Base-by-base conservation (phyloP, 2,113 vertebrate species). In the Cebidichthys violaceus region DNA sequence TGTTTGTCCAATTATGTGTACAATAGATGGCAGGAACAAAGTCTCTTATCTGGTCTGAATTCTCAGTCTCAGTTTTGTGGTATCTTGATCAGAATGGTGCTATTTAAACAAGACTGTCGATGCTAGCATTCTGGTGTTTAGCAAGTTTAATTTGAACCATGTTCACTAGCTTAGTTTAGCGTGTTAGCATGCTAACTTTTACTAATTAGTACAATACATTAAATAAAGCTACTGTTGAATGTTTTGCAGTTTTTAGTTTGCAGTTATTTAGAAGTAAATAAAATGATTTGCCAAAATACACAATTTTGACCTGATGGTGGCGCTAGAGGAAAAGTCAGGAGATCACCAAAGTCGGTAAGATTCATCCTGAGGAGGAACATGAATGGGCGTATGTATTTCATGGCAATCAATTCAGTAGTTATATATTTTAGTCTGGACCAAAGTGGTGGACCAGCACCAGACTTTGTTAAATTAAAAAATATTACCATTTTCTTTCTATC, bases 391-490 rank as follows among this genome's bases (percentile, higher is more conserved):
- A 31, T 9, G 29, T 14, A 66, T 66, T 9, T 29, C 6, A 54
- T 6, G 5, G 22, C 7, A 43, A n/a, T 41, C 4, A 6, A 11
- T 17, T 41, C 2, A 33, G 2, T 41, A 57, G 50, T 55, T 39
- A 50, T 15, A 37, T 70, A 39, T 69, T 78, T 43, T 0, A 55
- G 45, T 43, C 18, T 31, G 17, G 29, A 60, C 22, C 13, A 52
- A 37, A 7, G 33, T 27, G 33, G 14, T 55, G 6, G 17, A 52
- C 20, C 4, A 37, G 20, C 69, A 9, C 24, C 8, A 35, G 45
- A 22, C 52, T 33, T 72, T 60, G 14, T 55, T 55, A 67, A 31
- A 67, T 77, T 31, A 20, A 59, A 18, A 50, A 61, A 67, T 43
- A 29, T 45, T 1, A 47, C 6, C 3, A 33, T 41, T 73, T 59